Conservation (phyloP, 2,113 vertebrate genomes). For the Tupaia tana region DNA sequence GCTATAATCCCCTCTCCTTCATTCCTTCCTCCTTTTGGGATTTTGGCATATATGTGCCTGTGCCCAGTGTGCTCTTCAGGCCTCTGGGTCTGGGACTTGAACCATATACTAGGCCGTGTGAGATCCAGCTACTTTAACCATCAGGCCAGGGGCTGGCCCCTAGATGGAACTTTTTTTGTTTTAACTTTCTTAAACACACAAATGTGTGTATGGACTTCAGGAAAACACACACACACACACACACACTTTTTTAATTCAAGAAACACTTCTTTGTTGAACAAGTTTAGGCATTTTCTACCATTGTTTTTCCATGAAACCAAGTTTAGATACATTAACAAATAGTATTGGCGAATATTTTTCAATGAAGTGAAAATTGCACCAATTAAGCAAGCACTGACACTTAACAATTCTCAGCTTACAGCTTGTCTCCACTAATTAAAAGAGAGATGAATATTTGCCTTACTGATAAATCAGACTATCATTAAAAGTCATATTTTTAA, state of each 20-base stretch:
- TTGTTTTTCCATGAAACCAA: slow-evolving; percentile 4
- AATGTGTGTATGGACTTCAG: neutral
- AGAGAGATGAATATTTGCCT: slow-evolving; percentile 35
- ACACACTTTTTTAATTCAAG: neutral
- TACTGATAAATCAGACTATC: slow-evolving; percentile 42
- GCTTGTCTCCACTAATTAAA: slow-evolving; percentile 53
- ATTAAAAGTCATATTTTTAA: slow-evolving; percentile 30
- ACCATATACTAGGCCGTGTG: too few relatives aligned
- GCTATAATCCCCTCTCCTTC: too few relatives aligned
- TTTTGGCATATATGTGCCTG: too few relatives aligned
- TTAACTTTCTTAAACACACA: neutral
- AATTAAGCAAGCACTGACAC: slow-evolving; percentile 30
- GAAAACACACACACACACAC: neutral
- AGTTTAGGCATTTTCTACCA: neutral
- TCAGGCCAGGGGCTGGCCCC: too few relatives aligned
- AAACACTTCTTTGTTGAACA: neutral
- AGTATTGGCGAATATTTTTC: slow-evolving; percentile 51
- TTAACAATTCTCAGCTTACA: slow-evolving; percentile 45
- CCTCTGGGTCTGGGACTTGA: too few relatives aligned
- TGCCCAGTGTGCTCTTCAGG: too few relatives aligned
- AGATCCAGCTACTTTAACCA: too few relatives aligned
- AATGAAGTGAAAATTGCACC: slow-evolving; percentile 19
- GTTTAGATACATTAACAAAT: slow-evolving; percentile 35
- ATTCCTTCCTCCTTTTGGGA: too few relatives aligned
- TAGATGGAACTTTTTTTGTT: too few relatives aligned